phyloP scores from a whole-genome alignment of 2,797 vertebrate genomes.

The Petrocephalus sullivani region DNA sequence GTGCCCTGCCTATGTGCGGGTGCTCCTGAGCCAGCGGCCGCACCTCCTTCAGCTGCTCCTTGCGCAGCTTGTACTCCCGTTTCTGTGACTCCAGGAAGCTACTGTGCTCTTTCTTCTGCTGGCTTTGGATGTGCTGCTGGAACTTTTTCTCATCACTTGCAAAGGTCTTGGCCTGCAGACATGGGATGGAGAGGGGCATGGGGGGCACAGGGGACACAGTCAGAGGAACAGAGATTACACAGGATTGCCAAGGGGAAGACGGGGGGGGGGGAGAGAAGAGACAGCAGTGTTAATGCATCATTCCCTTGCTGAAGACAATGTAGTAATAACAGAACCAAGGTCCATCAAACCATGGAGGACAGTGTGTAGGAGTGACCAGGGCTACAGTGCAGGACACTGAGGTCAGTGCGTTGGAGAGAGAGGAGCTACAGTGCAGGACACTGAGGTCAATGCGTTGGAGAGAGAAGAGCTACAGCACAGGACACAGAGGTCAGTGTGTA shows the following conservation, averaged over 20 bases:
- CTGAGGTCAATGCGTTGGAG: background rate
- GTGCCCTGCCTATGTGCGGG: background rate
- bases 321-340: background rate
- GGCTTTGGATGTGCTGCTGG: constrained; percentile 94
- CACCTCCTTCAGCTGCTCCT: constrained; percentile 98
- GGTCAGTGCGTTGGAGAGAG: background rate
- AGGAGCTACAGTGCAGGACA: background rate
- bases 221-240: background rate
- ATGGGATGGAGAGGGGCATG: background rate
- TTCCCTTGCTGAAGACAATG: background rate
- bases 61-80: constrained; percentile 94
- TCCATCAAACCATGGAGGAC: background rate
- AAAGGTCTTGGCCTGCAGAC: constrained; percentile 82
- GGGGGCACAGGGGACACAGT: background rate
- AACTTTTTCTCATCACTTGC: constrained; percentile 97
- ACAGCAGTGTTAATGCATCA: constrained; percentile 13
- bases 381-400: background rate
- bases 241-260: background rate
- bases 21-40: constrained; percentile 85
- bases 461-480: background rate
- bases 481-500: background rate
- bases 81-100: constrained; percentile 95
- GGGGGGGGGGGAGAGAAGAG: background rate
- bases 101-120: constrained; percentile 95
- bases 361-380: background rate